Conservation (phyloP, 1,140 invertebrate genomes). For the Latrodectus geometricus region DNA sequence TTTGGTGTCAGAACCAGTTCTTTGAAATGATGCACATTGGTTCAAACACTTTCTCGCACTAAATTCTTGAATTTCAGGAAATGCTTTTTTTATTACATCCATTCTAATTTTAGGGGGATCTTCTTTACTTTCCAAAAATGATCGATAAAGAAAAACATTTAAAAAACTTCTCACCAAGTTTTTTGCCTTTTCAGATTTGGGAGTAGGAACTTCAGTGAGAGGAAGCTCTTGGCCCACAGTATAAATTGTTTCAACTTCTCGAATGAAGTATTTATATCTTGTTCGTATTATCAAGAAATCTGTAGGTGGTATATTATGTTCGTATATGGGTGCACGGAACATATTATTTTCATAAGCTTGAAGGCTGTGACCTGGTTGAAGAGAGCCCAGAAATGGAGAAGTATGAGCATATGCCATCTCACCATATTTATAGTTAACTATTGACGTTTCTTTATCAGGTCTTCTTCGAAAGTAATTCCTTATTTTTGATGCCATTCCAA, state of each 20-base stretch:
- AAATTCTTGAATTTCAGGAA: conserved; percentile 95
- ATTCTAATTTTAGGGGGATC: conserved; percentile 92
- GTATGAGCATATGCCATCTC: conserved; percentile 96
- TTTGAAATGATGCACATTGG: conserved; percentile 97
- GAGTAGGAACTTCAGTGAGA: conserved; percentile 96
- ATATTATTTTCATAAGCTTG: conserved; percentile 95
- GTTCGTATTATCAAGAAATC: conserved; percentile 96
- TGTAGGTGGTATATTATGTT: conserved; percentile 80
- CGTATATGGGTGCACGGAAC: conserved; percentile 95
- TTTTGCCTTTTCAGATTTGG: conserved; percentile 97
- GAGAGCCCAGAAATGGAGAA: conserved; percentile 93
- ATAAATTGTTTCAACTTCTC: conserved; percentile 89
- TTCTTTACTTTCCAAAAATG: conserved; percentile 97
- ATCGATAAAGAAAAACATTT: conserved; percentile 96
- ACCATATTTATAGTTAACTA: conserved; percentile 89
- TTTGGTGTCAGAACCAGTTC: conserved; percentile 90
- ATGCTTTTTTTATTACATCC: conserved; percentile 98
- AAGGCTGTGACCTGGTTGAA: conserved; percentile 91
- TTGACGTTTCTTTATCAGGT: conserved; percentile 90
- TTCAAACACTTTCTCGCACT: conserved; percentile 97
- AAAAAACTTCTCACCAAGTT: conserved; percentile 97
- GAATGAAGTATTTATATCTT: conserved; percentile 85
- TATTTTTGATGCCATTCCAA: conserved; percentile 98
- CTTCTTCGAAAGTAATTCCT: conserved; percentile 90
- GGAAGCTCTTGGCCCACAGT: conserved; percentile 96